phyloP scores from a whole-genome alignment of 2,888 invertebrate genomes.

The Volucella bombylans region DNA sequence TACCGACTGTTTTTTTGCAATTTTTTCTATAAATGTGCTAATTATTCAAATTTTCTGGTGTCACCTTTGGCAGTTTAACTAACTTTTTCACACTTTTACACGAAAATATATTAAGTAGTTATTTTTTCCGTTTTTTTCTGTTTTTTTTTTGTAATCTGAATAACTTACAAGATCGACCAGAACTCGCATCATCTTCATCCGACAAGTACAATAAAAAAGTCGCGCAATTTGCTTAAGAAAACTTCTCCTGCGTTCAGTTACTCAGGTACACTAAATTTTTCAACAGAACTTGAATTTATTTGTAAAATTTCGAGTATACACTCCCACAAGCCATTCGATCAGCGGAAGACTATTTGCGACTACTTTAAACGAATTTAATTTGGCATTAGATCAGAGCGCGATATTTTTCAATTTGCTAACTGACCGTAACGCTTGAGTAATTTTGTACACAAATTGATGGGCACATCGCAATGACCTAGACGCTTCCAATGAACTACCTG shows the following conservation, averaged over 20 bases:
- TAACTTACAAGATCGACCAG: too few species aligned
- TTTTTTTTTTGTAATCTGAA: too few species aligned
- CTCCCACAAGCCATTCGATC: constrained; percentile 46
- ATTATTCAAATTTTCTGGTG: too few species aligned
- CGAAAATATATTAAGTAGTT: too few species aligned
- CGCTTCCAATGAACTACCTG: constrained; percentile 28
- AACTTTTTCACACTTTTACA: too few species aligned
- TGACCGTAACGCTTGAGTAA: constrained; percentile 60
- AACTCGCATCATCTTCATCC: too few species aligned
- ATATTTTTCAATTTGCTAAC: constrained; percentile 65
- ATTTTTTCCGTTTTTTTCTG: too few species aligned
- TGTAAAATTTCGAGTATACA: not conserved
- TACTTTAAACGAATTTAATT: constrained; percentile 33
- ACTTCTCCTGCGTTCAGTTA: too few species aligned
- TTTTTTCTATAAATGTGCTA: too few species aligned
- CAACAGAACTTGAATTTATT: not conserved
- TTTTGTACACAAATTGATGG: constrained; percentile 51
- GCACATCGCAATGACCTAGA: constrained; percentile 52
- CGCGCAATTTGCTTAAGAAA: not conserved
- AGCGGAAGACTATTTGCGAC: constrained; percentile 49
- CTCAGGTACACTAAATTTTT: too few species aligned
- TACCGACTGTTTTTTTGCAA: too few species aligned
- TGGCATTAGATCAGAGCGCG: constrained; percentile 62
- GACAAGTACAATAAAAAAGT: not conserved
- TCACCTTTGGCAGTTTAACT: too few species aligned